These are phyloP conservation scores for Aselliscus stoliczkanus DNA, from an alignment of 2,797 vertebrate genomes.

Conservation along the genomic window DNA sequence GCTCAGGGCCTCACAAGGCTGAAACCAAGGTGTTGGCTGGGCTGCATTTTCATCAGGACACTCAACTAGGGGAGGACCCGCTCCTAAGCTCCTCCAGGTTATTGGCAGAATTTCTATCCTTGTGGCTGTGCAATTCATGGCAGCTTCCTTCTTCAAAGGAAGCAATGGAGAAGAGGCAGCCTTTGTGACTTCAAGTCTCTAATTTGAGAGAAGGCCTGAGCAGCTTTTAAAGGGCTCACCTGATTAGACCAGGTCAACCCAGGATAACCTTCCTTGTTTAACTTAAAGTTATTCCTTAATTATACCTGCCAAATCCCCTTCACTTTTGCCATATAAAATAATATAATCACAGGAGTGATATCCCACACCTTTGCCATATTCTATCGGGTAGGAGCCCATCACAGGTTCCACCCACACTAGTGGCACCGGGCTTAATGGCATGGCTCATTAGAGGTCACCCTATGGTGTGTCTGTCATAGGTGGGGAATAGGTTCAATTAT, in stretches of 20 bases:
- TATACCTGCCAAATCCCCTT: not conserved
- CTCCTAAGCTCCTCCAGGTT: not conserved
- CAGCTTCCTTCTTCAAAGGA: not conserved
- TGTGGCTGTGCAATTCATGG: not conserved
- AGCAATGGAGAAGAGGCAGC: not conserved
- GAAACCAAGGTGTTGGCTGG: not conserved
- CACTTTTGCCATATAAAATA: not conserved
- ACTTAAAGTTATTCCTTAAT: not conserved
- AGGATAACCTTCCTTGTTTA: not conserved
- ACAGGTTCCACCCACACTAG: not conserved
- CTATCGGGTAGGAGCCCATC: not conserved
- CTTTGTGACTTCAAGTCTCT: not conserved
- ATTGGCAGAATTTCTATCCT: not conserved
- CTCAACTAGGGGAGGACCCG: not conserved
- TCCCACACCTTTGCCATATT: not conserved
- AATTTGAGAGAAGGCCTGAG: not conserved
- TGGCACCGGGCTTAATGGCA: fast-evolving
- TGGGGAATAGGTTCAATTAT: not conserved
- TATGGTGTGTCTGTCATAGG: not conserved
- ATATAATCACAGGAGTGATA: not conserved
- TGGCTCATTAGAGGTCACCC: not conserved
- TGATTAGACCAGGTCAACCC: not conserved
- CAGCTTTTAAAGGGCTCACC: not conserved
- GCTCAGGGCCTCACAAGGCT: not conserved
- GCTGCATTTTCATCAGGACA: not conserved